These are phyloP conservation scores for Channa striata DNA, from an alignment of 2,797 vertebrate species.

Conservation along the genomic window DNA sequence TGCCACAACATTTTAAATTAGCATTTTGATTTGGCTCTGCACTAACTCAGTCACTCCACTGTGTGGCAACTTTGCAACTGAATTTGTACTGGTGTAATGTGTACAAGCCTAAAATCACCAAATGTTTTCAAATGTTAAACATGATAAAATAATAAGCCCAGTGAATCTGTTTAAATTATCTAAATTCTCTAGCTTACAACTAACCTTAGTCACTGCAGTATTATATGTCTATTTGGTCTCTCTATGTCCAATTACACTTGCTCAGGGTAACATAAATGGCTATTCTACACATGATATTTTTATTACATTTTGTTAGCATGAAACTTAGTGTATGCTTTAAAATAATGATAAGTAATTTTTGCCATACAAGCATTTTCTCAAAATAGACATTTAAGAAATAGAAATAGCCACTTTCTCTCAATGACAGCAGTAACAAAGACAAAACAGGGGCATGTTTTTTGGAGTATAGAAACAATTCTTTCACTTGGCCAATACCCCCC, in stretches of 20 bases:
- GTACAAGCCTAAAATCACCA: slow-evolving; percentile 1
- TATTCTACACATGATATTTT: not conserved
- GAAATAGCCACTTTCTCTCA: slow-evolving; percentile 13
- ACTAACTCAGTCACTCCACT: slow-evolving; percentile 42
- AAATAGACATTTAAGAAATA: slow-evolving; percentile 11
- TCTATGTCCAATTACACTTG: slow-evolving; percentile 26
- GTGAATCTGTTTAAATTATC: slow-evolving; percentile 18
- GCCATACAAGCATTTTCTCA: not conserved
- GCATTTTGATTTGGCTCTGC: slow-evolving; percentile 68
- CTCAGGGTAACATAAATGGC: slow-evolving; percentile 1
- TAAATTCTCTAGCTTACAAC: slow-evolving; percentile 12
- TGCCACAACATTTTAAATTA: slow-evolving; percentile 72
- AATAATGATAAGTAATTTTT: not conserved
- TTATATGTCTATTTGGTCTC: slow-evolving; percentile 18
- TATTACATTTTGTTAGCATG: not conserved
- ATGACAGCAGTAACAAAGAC: slow-evolving; percentile 25
- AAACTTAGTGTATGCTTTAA: no score
- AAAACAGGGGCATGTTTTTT: not conserved
- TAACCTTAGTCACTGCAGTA: not conserved
- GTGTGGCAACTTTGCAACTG: slow-evolving; percentile 36
- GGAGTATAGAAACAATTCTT: not conserved
- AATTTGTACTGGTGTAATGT: slow-evolving; percentile 25
- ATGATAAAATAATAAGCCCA: no score
- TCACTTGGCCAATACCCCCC: slow-evolving; percentile 70
- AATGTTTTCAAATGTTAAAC: slow-evolving; percentile 18